These are phyloP conservation scores for Danionella cerebrum DNA, from an alignment of 2,113 vertebrate species.

Conservation along the genomic window DNA sequence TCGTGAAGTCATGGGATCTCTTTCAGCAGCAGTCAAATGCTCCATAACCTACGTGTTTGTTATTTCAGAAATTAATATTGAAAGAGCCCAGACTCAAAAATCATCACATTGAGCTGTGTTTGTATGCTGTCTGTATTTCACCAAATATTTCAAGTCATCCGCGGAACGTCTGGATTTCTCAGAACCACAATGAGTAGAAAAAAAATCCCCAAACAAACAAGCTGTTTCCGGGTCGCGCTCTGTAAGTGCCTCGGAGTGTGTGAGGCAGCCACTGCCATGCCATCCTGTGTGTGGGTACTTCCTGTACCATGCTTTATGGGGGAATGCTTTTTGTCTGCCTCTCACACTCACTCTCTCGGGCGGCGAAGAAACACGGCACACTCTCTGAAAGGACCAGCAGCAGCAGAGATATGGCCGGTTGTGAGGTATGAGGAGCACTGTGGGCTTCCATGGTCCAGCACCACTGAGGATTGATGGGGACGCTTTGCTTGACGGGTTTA, in stretches of 20 bases:
- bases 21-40: background rate
- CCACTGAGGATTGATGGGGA: constrained; percentile 8
- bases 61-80: constrained; percentile 17
- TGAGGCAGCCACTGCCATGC: constrained; percentile 21
- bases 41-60: constrained; percentile 22
- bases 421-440: constrained; percentile 25
- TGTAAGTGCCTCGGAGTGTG: constrained; percentile 18
- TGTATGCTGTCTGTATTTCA: background rate
- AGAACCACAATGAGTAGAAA: too few species aligned
- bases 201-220: too few species aligned
- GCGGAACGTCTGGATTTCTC: background rate
- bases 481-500: background rate
- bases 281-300: constrained; percentile 26
- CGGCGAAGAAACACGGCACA: background rate
- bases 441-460: constrained; percentile 17
- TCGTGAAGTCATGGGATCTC: background rate
- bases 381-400: constrained; percentile 9
- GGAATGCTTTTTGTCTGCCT: background rate
- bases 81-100: background rate
- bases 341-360: background rate
- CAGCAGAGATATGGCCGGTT: constrained; percentile 29
- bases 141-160: background rate
- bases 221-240: constrained; percentile 2
- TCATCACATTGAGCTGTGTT: background rate
- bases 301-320: constrained; percentile 18